These are phyloP conservation scores for Amblyjoppa proteus DNA, from an alignment of 2,888 invertebrate species.

Conservation along the genomic window DNA sequence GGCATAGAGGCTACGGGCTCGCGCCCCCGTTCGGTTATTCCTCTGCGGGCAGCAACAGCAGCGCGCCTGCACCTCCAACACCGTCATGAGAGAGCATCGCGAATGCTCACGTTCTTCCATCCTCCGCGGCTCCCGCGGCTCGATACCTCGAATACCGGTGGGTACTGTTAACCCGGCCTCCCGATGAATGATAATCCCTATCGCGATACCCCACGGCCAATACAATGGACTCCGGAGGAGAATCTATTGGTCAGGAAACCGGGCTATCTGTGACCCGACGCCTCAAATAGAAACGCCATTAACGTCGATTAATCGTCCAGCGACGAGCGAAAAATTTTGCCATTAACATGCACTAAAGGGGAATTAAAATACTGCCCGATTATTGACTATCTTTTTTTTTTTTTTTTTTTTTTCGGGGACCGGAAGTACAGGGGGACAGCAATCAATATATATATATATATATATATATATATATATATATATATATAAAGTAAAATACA, in stretches of 20 bases:
- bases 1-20: slow-evolving; percentile 26
- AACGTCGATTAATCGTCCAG: too few species aligned
- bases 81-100: neutral
- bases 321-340: too few species aligned
- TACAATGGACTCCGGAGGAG: slow-evolving; percentile 78
- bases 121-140: slow-evolving; percentile 7
- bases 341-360: too few species aligned
- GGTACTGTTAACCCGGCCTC: slow-evolving; percentile 70
- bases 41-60: neutral
- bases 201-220: slow-evolving; percentile 78
- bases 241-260: slow-evolving; percentile 74
- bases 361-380: too few species aligned
- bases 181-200: slow-evolving; percentile 83
- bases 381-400: too few species aligned
- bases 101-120: slow-evolving; percentile 53
- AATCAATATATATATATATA: too few species aligned
- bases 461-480: too few species aligned
- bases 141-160: slow-evolving; percentile 58
- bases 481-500: too few species aligned
- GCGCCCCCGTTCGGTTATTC: slow-evolving; percentile 51
- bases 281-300: too few species aligned
- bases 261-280: too few species aligned
- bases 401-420: too few species aligned
- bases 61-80: neutral
- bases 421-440: too few species aligned